Evolutionary conservation across 2,113 vertebrate species (phyloP).

Genomic region (Neogale vison): DNA sequence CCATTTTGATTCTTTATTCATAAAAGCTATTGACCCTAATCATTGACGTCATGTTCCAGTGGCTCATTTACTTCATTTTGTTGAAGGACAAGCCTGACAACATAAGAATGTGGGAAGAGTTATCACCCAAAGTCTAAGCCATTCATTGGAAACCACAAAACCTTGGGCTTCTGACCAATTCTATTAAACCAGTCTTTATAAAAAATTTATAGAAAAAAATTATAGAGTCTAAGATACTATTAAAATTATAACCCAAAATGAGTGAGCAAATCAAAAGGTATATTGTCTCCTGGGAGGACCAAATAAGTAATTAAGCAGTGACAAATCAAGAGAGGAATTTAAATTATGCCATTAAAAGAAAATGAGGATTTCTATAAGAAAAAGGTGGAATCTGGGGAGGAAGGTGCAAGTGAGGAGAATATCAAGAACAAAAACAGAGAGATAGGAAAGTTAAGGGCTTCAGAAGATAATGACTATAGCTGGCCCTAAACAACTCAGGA

Average conservation of each 20-base stretch:
- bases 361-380: not conserved
- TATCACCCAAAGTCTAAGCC: not conserved
- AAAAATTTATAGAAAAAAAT: not conserved
- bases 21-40: conserved; percentile 45
- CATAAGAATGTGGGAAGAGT: not conserved
- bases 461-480: not conserved
- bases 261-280: not conserved
- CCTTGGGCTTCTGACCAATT: not conserved
- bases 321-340: not conserved
- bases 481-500: not conserved
- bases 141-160: conserved; percentile 23
- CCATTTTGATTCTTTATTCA: conserved; percentile 56
- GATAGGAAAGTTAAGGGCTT: not conserved
- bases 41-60: not conserved
- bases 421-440: not conserved
- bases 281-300: not conserved
- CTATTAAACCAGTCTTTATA: not conserved
- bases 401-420: not conserved
- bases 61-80: conserved; percentile 34
- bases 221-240: not conserved
- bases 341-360: not conserved
- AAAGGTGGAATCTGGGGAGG: not conserved
- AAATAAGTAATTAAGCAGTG: not conserved
- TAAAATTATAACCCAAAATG: not conserved
- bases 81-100: conserved; percentile 2